Evolutionary conservation across 2,113 vertebrate species (phyloP).

Genomic region (Oreochromis niloticus): DNA sequence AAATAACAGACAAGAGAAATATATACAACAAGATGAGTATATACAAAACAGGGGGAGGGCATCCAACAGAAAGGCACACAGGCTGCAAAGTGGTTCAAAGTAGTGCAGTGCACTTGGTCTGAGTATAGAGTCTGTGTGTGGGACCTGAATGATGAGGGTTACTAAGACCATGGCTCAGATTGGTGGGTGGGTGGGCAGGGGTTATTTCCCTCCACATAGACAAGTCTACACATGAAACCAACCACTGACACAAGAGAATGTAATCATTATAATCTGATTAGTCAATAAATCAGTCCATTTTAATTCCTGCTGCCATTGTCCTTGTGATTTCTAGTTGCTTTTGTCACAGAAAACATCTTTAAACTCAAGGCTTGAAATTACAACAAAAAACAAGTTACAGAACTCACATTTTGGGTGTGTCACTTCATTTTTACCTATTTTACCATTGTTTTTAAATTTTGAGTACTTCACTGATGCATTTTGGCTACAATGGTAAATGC

Average conservation of each 20-base stretch:
- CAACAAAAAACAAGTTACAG: neutral
- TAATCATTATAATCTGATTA: conserved; percentile 7
- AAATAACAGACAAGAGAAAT: too few relatives aligned
- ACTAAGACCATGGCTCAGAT: neutral
- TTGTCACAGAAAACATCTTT: neutral
- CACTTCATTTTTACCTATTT: neutral
- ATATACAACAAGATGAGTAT: too few relatives aligned
- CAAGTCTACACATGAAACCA: neutral
- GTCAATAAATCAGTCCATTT: conserved; percentile 31
- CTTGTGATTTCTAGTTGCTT: neutral
- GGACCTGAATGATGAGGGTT: neutral
- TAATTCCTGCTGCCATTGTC: neutral
- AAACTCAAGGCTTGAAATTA: neutral
- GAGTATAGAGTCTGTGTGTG: neutral
- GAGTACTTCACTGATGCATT: neutral
- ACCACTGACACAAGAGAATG: neutral
- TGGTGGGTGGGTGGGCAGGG: neutral
- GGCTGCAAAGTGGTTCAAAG: neutral
- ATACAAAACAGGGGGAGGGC: too few relatives aligned
- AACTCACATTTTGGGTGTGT: neutral
- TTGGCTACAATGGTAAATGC: neutral
- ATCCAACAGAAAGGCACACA: neutral
- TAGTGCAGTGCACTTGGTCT: neutral
- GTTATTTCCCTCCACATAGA: neutral
- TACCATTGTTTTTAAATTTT: neutral